Evolutionary conservation across 2,113 vertebrate species (phyloP).

Genomic region (Dissostichus mawsoni): DNA sequence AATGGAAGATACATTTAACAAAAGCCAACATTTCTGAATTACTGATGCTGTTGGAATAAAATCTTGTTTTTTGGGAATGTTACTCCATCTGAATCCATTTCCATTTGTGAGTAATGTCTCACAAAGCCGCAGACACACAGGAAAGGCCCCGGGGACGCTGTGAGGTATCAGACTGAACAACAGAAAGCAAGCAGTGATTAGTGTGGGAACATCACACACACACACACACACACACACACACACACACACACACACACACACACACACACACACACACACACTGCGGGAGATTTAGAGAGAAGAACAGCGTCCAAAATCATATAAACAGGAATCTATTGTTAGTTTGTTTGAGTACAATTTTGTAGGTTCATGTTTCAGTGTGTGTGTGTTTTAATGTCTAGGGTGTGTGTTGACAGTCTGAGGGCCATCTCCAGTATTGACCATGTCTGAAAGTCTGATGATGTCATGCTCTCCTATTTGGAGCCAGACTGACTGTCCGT

Average conservation of each 20-base stretch:
- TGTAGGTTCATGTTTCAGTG: not conserved
- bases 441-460: constrained; percentile 53
- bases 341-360: not conserved
- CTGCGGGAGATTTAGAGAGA: not conserved
- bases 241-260: not conserved
- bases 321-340: not conserved
- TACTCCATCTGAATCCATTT: constrained; percentile 37
- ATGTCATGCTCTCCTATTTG: constrained; percentile 56
- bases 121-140: constrained; percentile 36
- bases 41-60: not conserved
- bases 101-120: constrained; percentile 52
- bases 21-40: not conserved
- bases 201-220: not conserved
- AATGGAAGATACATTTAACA: not conserved
- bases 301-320: not conserved
- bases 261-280: not conserved
- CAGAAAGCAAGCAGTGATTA: constrained; percentile 43
- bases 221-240: not conserved
- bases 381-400: not conserved
- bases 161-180: constrained; percentile 32
- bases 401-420: constrained; percentile 28
- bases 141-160: constrained; percentile 1
- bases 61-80: not conserved
- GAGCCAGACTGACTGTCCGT: constrained; percentile 65
- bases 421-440: constrained; percentile 56